A percentile compares a stretch with the other conserved stretches of the same genome.
These are phyloP conservation scores for Onychomys leucogaster DNA, from an alignment of 2,797 vertebrate genomes.

Conservation along the genomic window DNA sequence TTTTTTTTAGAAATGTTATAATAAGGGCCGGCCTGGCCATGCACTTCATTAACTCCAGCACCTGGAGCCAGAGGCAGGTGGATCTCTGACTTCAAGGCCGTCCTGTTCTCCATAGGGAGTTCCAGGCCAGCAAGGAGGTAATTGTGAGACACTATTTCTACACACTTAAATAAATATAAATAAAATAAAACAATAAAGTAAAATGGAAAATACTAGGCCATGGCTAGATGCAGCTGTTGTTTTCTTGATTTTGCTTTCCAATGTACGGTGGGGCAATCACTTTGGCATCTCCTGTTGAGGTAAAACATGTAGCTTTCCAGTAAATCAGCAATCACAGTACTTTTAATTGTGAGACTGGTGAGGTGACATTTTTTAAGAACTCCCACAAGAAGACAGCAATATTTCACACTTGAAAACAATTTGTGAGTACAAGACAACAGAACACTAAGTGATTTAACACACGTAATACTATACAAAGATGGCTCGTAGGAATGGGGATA, in stretches of 20 bases:
- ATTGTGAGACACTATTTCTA: not conserved
- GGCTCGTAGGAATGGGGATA: not conserved
- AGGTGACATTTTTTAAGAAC: not conserved
- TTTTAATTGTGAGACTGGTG: not conserved
- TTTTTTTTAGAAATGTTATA: not conserved
- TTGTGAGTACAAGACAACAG: not conserved
- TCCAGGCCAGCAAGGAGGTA: no score
- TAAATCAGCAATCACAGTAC: not conserved
- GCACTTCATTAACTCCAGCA: not conserved
- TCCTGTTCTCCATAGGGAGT: not conserved
- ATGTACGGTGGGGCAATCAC: accelerated
- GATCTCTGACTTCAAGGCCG: not conserved
- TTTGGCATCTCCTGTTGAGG: not conserved
- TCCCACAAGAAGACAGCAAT: not conserved
- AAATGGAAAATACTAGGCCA: not conserved
- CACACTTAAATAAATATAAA: not conserved
- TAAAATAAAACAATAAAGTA: not conserved
- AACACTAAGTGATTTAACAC: not conserved
- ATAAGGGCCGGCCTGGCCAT: not conserved
- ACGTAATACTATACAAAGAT: not conserved
- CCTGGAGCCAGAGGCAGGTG: not conserved
- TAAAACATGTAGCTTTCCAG: not conserved
- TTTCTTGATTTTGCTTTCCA: not conserved
- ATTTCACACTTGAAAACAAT: not conserved
- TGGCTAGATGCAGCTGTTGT: not conserved